Conservation (phyloP, 2,888 invertebrate genomes). For the Eupithecia centaureata region DNA sequence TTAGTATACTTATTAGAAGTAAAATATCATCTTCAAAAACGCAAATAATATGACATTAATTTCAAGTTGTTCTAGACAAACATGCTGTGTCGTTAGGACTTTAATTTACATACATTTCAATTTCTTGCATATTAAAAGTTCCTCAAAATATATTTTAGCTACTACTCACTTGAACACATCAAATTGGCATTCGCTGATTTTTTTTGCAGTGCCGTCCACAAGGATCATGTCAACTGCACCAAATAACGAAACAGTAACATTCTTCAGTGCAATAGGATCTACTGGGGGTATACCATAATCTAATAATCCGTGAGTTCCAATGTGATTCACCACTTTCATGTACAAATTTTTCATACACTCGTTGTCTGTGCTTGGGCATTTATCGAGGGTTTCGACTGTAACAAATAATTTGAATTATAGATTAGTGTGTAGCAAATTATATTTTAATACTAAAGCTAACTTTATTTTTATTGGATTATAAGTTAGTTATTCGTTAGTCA, state of each 20-base stretch:
- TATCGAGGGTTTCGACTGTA: not conserved
- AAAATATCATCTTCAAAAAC: too few relatives aligned
- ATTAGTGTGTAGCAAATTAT: not conserved
- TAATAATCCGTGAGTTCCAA: not conserved
- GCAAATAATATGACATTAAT: too few relatives aligned
- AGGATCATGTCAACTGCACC: not conserved
- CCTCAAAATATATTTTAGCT: not conserved
- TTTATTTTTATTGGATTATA: not conserved
- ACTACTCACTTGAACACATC: slow-evolving; percentile 18
- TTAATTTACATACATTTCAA: too few relatives aligned
- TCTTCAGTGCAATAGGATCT: slow-evolving; percentile 3
- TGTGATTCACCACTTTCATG: not conserved
- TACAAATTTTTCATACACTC: not conserved
- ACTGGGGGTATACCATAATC: not conserved
- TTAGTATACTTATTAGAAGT: too few relatives aligned
- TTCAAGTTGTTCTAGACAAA: too few relatives aligned
- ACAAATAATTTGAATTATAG: not conserved
- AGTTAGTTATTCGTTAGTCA: not conserved
- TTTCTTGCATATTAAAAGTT: too few relatives aligned
- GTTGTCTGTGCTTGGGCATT: slow-evolving; percentile 2
- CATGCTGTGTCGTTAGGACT: too few relatives aligned
- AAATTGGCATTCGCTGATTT: not conserved
- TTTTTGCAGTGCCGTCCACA: slow-evolving; percentile 1
- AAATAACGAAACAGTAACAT: slow-evolving; percentile 6
- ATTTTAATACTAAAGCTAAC: not conserved